phyloP scores from a whole-genome alignment of 2,113 vertebrate species.

The Leptobrachium leishanense region DNA sequence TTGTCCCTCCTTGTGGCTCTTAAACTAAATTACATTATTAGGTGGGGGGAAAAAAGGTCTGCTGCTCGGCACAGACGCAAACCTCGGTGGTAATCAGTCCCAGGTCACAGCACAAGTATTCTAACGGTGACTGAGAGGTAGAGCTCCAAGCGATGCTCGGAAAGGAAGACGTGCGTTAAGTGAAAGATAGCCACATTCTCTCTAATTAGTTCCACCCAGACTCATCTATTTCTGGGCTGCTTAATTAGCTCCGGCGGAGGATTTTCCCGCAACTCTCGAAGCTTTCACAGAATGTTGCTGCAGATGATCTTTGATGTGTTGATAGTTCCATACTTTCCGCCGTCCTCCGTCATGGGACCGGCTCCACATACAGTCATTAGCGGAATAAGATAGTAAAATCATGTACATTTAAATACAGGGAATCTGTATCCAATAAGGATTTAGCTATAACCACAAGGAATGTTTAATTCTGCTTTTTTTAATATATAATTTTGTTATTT shows the following conservation, averaged over 20 bases:
- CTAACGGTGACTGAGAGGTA: background rate
- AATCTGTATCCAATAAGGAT: too few relatives aligned
- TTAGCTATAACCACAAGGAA: too few relatives aligned
- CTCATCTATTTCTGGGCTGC: constrained; percentile 18
- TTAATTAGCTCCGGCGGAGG: constrained; percentile 16
- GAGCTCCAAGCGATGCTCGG: constrained; percentile 8
- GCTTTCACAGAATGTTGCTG: constrained; percentile 12
- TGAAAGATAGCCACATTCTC: background rate
- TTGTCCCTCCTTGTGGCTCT: background rate
- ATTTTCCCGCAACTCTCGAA: background rate
- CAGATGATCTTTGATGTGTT: background rate
- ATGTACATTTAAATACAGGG: too few relatives aligned
- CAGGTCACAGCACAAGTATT: background rate
- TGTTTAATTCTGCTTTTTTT: too few relatives aligned
- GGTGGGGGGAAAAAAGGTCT: background rate
- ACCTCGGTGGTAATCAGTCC: constrained; percentile 10
- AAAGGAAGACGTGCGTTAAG: background rate
- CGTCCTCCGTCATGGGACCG: background rate
- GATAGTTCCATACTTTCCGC: background rate
- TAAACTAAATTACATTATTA: background rate
- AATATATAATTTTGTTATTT: too few relatives aligned
- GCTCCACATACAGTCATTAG: too few relatives aligned
- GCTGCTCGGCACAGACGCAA: background rate
- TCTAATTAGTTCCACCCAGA: constrained; percentile 34
- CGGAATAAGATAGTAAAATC: too few relatives aligned